Percentiles rank a stretch among this genome's conserved stretches.
These are phyloP conservation scores for Cantharis nigra DNA, from an alignment of 2,888 invertebrate species.

Conservation along the genomic window DNA sequence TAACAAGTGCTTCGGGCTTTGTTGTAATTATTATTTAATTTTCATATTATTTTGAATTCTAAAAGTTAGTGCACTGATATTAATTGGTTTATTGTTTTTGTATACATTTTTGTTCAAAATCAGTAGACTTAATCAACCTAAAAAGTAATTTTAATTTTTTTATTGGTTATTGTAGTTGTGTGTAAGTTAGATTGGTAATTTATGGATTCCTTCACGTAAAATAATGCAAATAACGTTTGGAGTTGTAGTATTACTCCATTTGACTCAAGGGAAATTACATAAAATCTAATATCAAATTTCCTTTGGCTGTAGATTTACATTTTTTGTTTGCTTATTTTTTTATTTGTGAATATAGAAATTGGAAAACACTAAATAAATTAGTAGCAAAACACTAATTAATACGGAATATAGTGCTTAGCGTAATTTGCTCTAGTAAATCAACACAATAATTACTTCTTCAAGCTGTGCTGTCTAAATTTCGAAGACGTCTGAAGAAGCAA, in stretches of 20 bases:
- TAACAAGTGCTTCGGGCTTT: neutral
- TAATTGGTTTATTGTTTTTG: neutral
- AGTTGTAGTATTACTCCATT: constrained; percentile 11
- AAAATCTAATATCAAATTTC: constrained; percentile 38
- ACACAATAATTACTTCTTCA: neutral
- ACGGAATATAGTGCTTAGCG: neutral
- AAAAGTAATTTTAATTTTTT: neutral
- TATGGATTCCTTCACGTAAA: neutral
- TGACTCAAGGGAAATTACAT: constrained; percentile 37
- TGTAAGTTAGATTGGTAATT: neutral
- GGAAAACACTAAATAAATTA: neutral
- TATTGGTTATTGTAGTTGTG: neutral
- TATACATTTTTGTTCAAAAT: neutral
- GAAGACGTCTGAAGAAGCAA: neutral
- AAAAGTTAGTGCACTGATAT: neutral
- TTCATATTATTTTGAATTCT: neutral
- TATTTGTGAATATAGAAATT: neutral
- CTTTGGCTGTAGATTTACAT: constrained; percentile 5
- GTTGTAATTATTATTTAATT: neutral
- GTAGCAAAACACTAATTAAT: neutral
- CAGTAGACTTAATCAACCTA: neutral
- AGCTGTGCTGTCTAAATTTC: neutral
- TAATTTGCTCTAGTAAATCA: neutral
- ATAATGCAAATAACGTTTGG: constrained; percentile 6
- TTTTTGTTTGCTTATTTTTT: neutral